Percentiles rank a stretch among this genome's conserved stretches.
Conservation (phyloP, 2,797 vertebrate species). For the Arvicola amphibius region DNA sequence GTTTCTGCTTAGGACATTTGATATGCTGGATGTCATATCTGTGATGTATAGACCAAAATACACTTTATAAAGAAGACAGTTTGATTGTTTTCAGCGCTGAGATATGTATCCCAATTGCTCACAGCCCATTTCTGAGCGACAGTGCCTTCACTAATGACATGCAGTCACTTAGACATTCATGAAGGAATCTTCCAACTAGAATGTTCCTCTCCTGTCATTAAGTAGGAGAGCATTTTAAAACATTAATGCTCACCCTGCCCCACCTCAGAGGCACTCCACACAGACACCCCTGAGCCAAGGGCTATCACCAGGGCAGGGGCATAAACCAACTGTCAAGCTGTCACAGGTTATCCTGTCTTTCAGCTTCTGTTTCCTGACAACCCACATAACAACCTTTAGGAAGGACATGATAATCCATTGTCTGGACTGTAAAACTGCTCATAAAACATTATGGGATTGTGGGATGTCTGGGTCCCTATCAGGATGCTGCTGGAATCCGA, state of each 20-base stretch:
- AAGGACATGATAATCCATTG: conserved; percentile 52
- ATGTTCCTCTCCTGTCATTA: not conserved
- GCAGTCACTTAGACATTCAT: not conserved
- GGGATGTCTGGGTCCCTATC: conserved; percentile 52
- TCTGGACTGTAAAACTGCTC: conserved; percentile 59
- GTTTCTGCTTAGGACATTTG: not conserved
- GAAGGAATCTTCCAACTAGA: not conserved
- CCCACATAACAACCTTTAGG: conserved; percentile 60
- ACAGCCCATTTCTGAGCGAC: not conserved
- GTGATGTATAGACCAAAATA: not conserved
- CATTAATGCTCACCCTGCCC: not conserved
- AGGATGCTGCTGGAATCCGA: conserved; percentile 59
- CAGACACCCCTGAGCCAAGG: not conserved
- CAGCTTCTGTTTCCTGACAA: conserved; percentile 42
- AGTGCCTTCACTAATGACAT: not conserved
- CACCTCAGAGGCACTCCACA: not conserved
- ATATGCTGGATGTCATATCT: not conserved
- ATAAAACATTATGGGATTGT: conserved; percentile 63
- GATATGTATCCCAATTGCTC: not conserved
- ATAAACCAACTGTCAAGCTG: not conserved
- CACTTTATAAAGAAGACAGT: not conserved
- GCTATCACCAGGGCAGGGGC: not conserved
- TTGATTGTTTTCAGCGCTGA: not conserved
- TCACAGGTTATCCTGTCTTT: conserved; percentile 36
- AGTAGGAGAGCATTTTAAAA: conserved; percentile 35